These are phyloP conservation scores for Phymastichus coffea DNA, from an alignment of 1,140 invertebrate species.

Conservation along the genomic window DNA sequence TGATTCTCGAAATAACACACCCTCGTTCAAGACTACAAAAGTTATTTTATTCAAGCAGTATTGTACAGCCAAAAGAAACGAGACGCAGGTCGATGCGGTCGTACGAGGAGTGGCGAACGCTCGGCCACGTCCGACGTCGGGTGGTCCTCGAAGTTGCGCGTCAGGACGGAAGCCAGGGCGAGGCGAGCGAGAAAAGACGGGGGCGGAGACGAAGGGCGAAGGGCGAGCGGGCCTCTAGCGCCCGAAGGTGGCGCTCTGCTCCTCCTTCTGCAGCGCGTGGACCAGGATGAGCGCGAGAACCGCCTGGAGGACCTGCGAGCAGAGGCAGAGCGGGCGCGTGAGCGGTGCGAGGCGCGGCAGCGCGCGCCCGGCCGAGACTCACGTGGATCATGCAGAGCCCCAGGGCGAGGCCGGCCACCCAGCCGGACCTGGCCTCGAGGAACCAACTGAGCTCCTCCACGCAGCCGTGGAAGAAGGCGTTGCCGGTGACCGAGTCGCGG, in stretches of 20 bases:
- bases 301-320: conserved; percentile 64
- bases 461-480: conserved; percentile 84
- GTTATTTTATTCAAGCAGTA: too few relatives aligned
- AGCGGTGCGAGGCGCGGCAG: conserved; percentile 56
- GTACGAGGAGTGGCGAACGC: background rate
- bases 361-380: conserved; percentile 39
- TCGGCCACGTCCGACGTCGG: too few relatives aligned
- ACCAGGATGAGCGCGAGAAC: conserved; percentile 68
- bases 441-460: conserved; percentile 83
- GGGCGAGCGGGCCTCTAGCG: conserved; percentile 30
- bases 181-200: too few relatives aligned
- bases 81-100: background rate
- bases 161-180: too few relatives aligned
- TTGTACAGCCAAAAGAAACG: background rate
- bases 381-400: conserved; percentile 73
- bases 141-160: too few relatives aligned
- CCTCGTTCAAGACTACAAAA: too few relatives aligned
- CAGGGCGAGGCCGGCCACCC: conserved; percentile 79
- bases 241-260: conserved; percentile 59
- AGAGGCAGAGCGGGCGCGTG: background rate
- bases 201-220: too few relatives aligned
- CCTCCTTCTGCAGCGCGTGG: conserved; percentile 72
- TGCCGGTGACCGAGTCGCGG: conserved; percentile 82
- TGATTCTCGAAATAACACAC: too few relatives aligned
- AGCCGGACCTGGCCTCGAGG: conserved; percentile 76